Evolutionary conservation across 2,888 invertebrate species (phyloP), one percentile per base, ranked within the genome.

Genomic region (Horisme vitalbata): DNA sequence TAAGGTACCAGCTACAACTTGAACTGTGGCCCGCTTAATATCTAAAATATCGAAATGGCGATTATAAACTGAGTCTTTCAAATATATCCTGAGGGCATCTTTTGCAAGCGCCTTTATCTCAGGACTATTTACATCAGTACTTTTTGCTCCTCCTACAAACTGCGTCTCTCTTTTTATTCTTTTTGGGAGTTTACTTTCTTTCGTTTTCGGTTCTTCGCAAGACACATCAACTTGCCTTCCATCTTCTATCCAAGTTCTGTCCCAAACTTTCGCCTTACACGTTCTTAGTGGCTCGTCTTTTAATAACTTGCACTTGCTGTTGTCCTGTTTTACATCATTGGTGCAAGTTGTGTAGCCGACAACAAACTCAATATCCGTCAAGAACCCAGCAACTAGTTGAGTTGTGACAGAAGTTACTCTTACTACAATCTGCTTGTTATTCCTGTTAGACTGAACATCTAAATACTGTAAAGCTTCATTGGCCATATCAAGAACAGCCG

Each of bases 281-380:
- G 55, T 60, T 28, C 75, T 68, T 11, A 79, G 32, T 14, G 67
- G 66, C 63, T 78, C 73, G 31, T 67, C 66, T 41, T 68, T 57
- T 38, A 80, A 52, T 15, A 84, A 50, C 46, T 74, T 61, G 54
- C 87, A 85, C 36, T 53, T 57, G 13, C 62, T 63, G 9, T 63
- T 45, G 45, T 70, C 61, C 26, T 59, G 23, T 21, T 63, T 59
- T 20, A 61, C 63, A 55, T 72, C 70, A 58, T 86, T 90, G 5
- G 73, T 63, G 57, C 93, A 93, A 43, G 83, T 81, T 2, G 92
- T 91, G 27, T 88, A 83, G 8, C 91, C 92, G 6, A 94, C 75
- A 56, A 90, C 82, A 35, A 92, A 91, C 55, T 90, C 88, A 30
- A 95, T 90, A 64, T 87, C 91, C 15, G 91, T 92, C 36, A 91